Evolutionary conservation across 1,140 invertebrate genomes (phyloP), one percentile per base, ranked within the genome.

Genomic region (Carcinoscorpius rotundicauda): DNA sequence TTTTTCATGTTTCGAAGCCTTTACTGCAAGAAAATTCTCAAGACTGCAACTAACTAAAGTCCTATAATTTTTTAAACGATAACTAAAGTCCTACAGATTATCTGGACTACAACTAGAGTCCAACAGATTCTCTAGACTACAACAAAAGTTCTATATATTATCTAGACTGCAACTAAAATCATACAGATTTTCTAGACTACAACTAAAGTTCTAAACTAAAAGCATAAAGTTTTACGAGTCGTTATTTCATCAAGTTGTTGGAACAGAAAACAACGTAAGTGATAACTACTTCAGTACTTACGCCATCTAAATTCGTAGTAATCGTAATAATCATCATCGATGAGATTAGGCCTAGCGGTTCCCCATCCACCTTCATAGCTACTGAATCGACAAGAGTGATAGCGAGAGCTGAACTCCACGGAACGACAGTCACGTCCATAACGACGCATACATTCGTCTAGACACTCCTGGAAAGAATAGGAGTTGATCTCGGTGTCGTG

Each of bases 401-500:
- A 87, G 52, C 88, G 81, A 71, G 92, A 89, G 64, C 88, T 91
- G 75, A 91, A 93, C 55, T 91, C 88, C 0, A 89, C 88, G 56
- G 89, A 91, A 66, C 85, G 81, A 78, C 91, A 94, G 55, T 67
- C 64, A 48, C 63, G 62, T 49, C 62, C 67, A 52, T 66, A 72
- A n/a, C 67, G 89, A 63, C 89, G 79, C 62, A 93, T 79, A 74
- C 91, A 94, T 73, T 92, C 89, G 75, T 93, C 89, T 61, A 93
- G 75, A 72, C 91, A 93, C 75, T 93, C 89, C 75, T 88, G 91
- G 29, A 93, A 77, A 5, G 88, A 88, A 63, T 88, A 79, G 53
- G 88, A 88, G 0, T 87, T 90, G 67, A 92, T 90, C 76, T 93
- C 90, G 3, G 88, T 91, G 77, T 92, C 89, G 76, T 89, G 91